Evolutionary conservation across 2,888 invertebrate genomes (phyloP).

Genomic region (Megaustenia siamemsis): DNA sequence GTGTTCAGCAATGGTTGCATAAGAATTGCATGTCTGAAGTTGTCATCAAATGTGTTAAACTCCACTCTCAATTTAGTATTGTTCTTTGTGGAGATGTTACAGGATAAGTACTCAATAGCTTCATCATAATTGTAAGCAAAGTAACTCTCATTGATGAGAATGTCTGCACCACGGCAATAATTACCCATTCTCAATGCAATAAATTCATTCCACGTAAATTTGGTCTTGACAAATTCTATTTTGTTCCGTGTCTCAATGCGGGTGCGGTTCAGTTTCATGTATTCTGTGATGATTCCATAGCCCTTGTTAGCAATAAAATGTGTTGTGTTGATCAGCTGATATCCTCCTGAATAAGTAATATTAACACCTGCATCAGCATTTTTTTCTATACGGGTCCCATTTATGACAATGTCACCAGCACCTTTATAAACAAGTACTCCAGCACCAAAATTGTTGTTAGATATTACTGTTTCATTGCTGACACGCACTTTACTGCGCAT

Average conservation of each 20-base stretch:
- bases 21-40: slow-evolving; percentile 76
- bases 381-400: slow-evolving; percentile 91
- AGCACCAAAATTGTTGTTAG: slow-evolving; percentile 90
- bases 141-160: slow-evolving; percentile 91
- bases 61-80: slow-evolving; percentile 77
- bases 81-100: slow-evolving; percentile 84
- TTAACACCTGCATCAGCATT: slow-evolving; percentile 91
- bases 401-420: slow-evolving; percentile 95
- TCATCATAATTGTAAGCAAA: slow-evolving; percentile 90
- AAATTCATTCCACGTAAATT: slow-evolving; percentile 91
- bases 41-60: slow-evolving; percentile 73
- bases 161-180: slow-evolving; percentile 85
- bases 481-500: slow-evolving; percentile 90
- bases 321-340: slow-evolving; percentile 92
- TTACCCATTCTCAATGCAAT: slow-evolving; percentile 95
- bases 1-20: slow-evolving; percentile 78
- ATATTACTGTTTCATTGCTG: slow-evolving; percentile 89
- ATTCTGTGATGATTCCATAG: slow-evolving; percentile 81
- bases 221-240: slow-evolving; percentile 87
- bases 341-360: slow-evolving; percentile 96
- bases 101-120: slow-evolving; percentile 90
- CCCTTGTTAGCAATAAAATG: slow-evolving; percentile 92
- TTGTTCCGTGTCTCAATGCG: slow-evolving; percentile 68
- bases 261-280: slow-evolving; percentile 74
- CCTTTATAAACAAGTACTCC: slow-evolving; percentile 94